Conservation (phyloP, 2,113 vertebrate genomes). For the Platichthys flesus region DNA sequence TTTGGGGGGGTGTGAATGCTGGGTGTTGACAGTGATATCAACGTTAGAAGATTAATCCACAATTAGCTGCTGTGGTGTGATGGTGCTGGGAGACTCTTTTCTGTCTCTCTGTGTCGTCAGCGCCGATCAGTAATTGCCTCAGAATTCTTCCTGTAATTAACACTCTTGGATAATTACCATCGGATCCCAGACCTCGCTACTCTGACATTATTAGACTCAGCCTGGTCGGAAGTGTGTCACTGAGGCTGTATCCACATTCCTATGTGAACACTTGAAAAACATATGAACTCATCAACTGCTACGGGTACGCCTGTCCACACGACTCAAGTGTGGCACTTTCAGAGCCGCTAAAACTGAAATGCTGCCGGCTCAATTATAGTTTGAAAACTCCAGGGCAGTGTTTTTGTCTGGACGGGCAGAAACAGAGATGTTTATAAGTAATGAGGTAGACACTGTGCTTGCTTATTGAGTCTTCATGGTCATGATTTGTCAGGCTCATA, state of each 20-base stretch:
- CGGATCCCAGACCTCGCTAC: constrained; percentile 39
- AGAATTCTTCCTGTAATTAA: constrained; percentile 69
- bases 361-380: too few species aligned
- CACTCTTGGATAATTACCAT: constrained; percentile 55
- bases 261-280: not conserved
- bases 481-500: too few species aligned
- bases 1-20: not conserved
- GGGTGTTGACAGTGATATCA: constrained; percentile 3
- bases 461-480: too few species aligned
- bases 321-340: too few species aligned
- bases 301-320: too few species aligned
- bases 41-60: constrained; percentile 65
- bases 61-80: constrained; percentile 38
- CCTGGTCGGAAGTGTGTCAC: not conserved
- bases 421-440: too few species aligned
- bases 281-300: not conserved
- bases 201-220: constrained; percentile 44
- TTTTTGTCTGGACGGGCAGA: too few species aligned
- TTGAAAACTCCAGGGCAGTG: too few species aligned
- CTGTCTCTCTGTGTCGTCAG: constrained; percentile 30
- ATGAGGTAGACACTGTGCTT: too few species aligned
- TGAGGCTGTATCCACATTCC: not conserved
- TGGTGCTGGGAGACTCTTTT: constrained; percentile 27
- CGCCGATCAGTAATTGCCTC: constrained; percentile 65
- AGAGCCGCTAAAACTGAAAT: too few species aligned